Percentiles rank a stretch among this genome's conserved stretches.
phyloP scores from a whole-genome alignment of 2,888 invertebrate species.

The Euproctis similis region DNA sequence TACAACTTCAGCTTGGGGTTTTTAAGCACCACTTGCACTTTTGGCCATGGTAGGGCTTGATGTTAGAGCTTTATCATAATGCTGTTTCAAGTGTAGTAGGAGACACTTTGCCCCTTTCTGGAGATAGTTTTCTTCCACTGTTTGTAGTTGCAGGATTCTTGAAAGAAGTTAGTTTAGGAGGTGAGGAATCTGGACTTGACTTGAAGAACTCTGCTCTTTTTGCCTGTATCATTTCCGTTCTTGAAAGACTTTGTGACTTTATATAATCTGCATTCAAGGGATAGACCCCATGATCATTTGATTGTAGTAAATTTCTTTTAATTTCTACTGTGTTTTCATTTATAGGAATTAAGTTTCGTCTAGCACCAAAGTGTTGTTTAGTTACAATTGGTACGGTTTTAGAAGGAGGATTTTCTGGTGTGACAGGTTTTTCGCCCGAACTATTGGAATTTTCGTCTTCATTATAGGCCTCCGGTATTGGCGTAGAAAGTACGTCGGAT shows the following conservation, averaged over 20 bases:
- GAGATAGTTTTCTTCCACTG: constrained; percentile 44
- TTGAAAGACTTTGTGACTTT: constrained; percentile 45
- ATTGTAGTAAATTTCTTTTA: constrained; percentile 38
- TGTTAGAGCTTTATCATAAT: constrained; percentile 65
- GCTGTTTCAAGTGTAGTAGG: constrained; percentile 79
- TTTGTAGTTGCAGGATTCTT: constrained; percentile 38
- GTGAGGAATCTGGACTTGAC: constrained; percentile 49
- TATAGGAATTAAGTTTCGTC: constrained; percentile 62
- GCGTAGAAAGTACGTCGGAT: constrained; percentile 89
- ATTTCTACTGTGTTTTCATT: constrained; percentile 47
- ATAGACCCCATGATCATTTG: constrained; percentile 60
- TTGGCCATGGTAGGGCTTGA: constrained; percentile 23
- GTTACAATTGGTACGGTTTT: constrained; percentile 68
- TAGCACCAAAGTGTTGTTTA: constrained; percentile 67
- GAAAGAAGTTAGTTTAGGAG: constrained; percentile 59
- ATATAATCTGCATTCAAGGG: constrained; percentile 58
- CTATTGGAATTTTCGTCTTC: constrained; percentile 84
- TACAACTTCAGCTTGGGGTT: constrained; percentile 34
- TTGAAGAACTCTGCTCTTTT: constrained; percentile 78
- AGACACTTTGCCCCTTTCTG: constrained; percentile 51
- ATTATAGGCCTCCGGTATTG: constrained; percentile 88
- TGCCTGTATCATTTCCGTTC: constrained; percentile 75
- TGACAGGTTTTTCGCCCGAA: constrained; percentile 69
- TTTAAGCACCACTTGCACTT: constrained; percentile 60
- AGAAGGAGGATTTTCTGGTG: constrained; percentile 45